A percentile compares a stretch with the other conserved stretches of the same genome.
Conservation (phyloP, 2,888 invertebrate genomes). For the Drosophila nr. perissopoda region DNA sequence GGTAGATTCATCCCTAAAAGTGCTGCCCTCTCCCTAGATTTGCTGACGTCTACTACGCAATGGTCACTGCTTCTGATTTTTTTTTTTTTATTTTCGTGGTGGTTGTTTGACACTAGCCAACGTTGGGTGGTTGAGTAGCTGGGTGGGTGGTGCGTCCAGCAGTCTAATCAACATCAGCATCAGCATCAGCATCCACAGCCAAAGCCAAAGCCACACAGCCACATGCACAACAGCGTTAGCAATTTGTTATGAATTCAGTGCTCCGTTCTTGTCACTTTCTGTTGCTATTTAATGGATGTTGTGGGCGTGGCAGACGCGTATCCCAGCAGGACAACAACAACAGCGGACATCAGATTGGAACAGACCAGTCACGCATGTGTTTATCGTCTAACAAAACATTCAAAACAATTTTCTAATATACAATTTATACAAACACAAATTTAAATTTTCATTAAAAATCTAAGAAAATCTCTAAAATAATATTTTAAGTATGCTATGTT, state of each 20-base stretch:
- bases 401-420: neutral
- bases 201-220: slow-evolving; percentile 21
- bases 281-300: slow-evolving; percentile 65
- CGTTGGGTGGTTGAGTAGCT: neutral
- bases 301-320: slow-evolving; percentile 50
- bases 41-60: slow-evolving; percentile 9
- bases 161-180: slow-evolving; percentile 63
- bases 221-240: slow-evolving; percentile 52
- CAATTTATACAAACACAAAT: neutral
- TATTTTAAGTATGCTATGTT: neutral
- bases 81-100: slow-evolving; percentile 21
- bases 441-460: neutral
- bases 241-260: slow-evolving; percentile 69
- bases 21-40: neutral
- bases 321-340: slow-evolving; percentile 6
- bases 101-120: slow-evolving; percentile 27
- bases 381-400: slow-evolving; percentile 5
- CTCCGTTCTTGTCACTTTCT: slow-evolving; percentile 53
- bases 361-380: slow-evolving; percentile 44
- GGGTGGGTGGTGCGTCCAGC: slow-evolving; percentile 24
- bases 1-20: slow-evolving; percentile 6
- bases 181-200: slow-evolving; percentile 1
- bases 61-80: slow-evolving; percentile 38
- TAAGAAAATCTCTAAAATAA: neutral
- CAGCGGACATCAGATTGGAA: slow-evolving; percentile 30